phyloP scores from a whole-genome alignment of 2,797 vertebrate species.

The Platalea minor region DNA sequence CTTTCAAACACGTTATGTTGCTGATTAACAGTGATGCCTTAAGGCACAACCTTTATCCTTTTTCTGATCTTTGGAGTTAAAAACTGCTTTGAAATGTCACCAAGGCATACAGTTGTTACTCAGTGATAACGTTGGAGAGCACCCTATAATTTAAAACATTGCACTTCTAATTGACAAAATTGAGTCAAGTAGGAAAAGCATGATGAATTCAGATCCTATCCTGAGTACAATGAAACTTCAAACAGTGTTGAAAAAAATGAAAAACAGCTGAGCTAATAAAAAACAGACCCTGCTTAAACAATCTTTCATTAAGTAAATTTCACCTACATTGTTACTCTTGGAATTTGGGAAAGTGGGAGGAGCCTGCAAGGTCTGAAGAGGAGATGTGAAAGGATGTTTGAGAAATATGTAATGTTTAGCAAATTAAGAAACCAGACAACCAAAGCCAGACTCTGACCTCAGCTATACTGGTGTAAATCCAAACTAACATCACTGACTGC shows the following conservation, averaged over 20 bases:
- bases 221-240: constrained; percentile 10
- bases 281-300: constrained; percentile 21
- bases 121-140: background rate
- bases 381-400: background rate
- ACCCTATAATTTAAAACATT: constrained; percentile 45
- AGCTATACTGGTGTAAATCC: constrained; percentile 43
- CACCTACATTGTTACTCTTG: constrained; percentile 36
- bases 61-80: constrained; percentile 13
- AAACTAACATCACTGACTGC: background rate
- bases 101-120: background rate
- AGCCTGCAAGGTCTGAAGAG: background rate
- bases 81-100: constrained; percentile 33
- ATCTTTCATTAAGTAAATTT: constrained; percentile 24
- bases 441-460: constrained; percentile 33
- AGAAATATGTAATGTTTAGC: background rate
- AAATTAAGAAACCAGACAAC: background rate
- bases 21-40: constrained; percentile 3
- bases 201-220: constrained; percentile 21
- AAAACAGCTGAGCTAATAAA: constrained; percentile 52
- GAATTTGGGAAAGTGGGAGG: constrained; percentile 27
- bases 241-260: background rate
- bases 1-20: background rate
- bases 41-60: constrained; percentile 3
- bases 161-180: constrained; percentile 32
- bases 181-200: constrained; percentile 1